phyloP scores from a whole-genome alignment of 2,797 vertebrate species.

The Propithecus deckenii region DNA sequence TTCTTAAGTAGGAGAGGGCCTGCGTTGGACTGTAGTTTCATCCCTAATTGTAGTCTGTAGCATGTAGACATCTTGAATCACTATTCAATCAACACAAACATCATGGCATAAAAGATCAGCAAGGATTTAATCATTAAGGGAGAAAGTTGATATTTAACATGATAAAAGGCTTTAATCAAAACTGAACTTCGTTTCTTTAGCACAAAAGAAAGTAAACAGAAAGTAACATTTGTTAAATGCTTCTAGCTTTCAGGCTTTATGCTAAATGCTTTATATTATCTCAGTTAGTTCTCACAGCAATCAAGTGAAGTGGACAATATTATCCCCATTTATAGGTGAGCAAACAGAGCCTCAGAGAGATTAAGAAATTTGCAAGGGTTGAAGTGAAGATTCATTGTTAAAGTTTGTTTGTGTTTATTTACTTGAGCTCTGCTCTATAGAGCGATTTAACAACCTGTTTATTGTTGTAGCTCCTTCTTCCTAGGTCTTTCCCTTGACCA shows the following conservation, averaged over 20 bases:
- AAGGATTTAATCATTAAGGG: constrained; percentile 56
- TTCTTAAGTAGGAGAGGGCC: neutral
- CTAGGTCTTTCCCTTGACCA: neutral
- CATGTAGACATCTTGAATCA: neutral
- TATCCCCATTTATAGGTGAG: neutral
- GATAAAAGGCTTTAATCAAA: constrained; percentile 19
- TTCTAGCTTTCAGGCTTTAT: neutral
- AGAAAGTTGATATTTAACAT: constrained; percentile 67
- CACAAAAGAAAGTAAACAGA: constrained; percentile 29
- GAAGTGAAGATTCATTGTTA: neutral
- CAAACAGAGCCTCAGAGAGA: neutral
- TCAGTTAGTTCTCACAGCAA: neutral
- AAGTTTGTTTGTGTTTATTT: neutral
- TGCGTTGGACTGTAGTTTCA: neutral
- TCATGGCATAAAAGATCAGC: constrained; percentile 17
- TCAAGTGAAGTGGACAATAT: neutral
- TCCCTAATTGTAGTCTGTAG: neutral
- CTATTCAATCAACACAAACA: constrained; percentile 45
- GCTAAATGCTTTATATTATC: neutral
- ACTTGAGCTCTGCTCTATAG: neutral
- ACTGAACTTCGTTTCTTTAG: constrained; percentile 9
- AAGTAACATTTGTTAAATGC: neutral
- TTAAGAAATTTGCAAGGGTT: neutral
- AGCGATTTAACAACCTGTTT: neutral
- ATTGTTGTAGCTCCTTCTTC: neutral